These are phyloP conservation scores for Dendrophyllia cribrosa DNA, from an alignment of 64 coral and sea anemone species.

Conservation along the genomic window DNA sequence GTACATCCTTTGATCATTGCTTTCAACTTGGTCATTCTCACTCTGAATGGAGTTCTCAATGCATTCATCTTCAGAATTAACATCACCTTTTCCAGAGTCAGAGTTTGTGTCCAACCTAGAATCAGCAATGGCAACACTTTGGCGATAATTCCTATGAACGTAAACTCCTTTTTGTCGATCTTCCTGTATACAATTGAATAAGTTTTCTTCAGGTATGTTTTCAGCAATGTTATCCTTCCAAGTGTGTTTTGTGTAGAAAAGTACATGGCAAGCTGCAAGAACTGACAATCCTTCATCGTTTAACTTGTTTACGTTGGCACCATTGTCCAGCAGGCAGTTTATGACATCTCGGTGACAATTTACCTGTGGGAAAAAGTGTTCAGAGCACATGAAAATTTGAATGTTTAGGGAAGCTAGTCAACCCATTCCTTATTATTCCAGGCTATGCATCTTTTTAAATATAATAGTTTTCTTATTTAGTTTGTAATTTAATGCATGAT, in stretches of 20 bases:
- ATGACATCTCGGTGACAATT: conserved; percentile 97
- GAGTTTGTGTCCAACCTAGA: neutral
- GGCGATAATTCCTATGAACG: conserved; percentile 81
- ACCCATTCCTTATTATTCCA: neutral
- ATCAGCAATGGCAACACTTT: conserved; percentile 1
- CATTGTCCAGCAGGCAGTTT: conserved; percentile 95
- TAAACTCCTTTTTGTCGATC: conserved; percentile 84
- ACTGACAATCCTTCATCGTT: conserved; percentile 97
- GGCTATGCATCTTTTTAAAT: too few species aligned
- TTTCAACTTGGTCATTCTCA: conserved; percentile 6
- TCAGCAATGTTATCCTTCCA: conserved; percentile 99
- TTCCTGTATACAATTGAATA: conserved; percentile 93
- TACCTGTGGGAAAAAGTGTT: conserved; percentile 55
- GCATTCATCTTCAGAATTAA: conserved; percentile 27
- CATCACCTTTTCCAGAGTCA: conserved; percentile 3
- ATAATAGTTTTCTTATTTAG: too few species aligned
- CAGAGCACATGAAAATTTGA: neutral
- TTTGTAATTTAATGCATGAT: too few species aligned
- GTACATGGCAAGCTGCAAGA: conserved; percentile 96
- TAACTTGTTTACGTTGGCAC: conserved; percentile 98
- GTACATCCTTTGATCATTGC: neutral
- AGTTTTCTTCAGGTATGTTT: conserved; percentile 79
- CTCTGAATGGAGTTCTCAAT: conserved; percentile 21
- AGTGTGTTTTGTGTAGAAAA: conserved; percentile 99
- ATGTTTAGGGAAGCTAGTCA: neutral